Evolutionary conservation across 1,140 invertebrate species (phyloP).

Genomic region (Chionoecetes opilio): DNA sequence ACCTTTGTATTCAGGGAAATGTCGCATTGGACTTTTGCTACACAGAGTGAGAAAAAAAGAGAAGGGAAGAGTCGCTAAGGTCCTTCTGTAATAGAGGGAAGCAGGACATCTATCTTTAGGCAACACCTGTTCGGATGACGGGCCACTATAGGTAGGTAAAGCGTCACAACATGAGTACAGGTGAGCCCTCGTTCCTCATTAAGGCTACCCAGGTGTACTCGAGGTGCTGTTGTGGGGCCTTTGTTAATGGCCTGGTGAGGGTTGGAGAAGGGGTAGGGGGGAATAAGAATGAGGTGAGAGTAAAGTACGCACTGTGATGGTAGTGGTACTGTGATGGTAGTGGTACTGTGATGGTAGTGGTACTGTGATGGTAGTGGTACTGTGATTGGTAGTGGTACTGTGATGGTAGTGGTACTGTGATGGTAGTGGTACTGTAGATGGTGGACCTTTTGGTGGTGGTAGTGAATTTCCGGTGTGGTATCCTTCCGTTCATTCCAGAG

Average conservation of each 20-base stretch:
- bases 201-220: neutral
- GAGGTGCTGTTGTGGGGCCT: neutral
- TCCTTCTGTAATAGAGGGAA: neutral
- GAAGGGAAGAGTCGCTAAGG: neutral
- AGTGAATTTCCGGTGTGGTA: neutral
- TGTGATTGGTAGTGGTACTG: neutral
- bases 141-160: neutral
- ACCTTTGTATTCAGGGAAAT: too few species aligned
- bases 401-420: neutral
- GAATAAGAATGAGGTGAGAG: too few species aligned
- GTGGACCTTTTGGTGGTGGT: neutral
- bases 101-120: neutral
- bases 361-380: neutral
- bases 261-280: neutral
- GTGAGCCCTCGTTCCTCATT: neutral
- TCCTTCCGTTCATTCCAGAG: neutral
- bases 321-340: too few species aligned
- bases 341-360: neutral
- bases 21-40: too few species aligned
- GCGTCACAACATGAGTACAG: neutral
- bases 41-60: neutral
- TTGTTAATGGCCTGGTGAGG: neutral
- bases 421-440: neutral
- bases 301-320: too few species aligned
- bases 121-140: neutral